phyloP scores from a whole-genome alignment of 2,797 vertebrate species.

The Margarornis squamiger region DNA sequence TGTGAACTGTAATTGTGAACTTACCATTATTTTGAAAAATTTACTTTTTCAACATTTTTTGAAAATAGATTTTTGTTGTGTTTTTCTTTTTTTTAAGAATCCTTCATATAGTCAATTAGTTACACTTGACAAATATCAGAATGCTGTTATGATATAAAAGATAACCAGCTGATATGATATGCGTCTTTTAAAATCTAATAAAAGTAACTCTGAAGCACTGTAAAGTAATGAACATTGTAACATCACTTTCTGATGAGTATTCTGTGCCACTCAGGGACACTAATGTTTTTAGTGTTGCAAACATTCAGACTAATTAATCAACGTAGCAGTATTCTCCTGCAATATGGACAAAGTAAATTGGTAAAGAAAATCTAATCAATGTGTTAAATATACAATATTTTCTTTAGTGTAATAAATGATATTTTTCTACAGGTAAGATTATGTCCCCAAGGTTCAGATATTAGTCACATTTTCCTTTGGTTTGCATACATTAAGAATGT shows the following conservation, averaged over 20 bases:
- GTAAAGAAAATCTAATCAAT: not conserved
- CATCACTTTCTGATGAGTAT: not conserved
- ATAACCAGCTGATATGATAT: not conserved
- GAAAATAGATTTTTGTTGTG: not conserved
- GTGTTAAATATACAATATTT: not conserved
- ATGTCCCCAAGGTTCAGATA: not conserved
- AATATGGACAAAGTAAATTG: not conserved
- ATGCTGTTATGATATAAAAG: not conserved
- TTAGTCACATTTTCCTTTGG: not conserved
- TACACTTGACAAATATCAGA: not conserved
- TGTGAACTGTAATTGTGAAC: not conserved
- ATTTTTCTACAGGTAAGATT: not conserved
- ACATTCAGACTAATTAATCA: not conserved
- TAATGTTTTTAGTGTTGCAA: not conserved
- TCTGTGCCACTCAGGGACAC: not conserved
- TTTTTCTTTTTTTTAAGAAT: not conserved
- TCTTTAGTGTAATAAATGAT: not conserved
- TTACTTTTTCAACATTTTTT: not conserved
- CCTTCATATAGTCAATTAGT: not conserved
- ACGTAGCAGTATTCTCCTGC: not conserved
- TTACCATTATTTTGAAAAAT: not conserved
- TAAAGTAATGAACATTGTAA: not conserved
- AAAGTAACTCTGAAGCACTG: not conserved
- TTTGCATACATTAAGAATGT: fast-evolving
- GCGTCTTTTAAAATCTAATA: not conserved